Evolutionary conservation across 2,113 vertebrate genomes (phyloP).

Genomic region (Pseudorhombus dupliciocellatus): DNA sequence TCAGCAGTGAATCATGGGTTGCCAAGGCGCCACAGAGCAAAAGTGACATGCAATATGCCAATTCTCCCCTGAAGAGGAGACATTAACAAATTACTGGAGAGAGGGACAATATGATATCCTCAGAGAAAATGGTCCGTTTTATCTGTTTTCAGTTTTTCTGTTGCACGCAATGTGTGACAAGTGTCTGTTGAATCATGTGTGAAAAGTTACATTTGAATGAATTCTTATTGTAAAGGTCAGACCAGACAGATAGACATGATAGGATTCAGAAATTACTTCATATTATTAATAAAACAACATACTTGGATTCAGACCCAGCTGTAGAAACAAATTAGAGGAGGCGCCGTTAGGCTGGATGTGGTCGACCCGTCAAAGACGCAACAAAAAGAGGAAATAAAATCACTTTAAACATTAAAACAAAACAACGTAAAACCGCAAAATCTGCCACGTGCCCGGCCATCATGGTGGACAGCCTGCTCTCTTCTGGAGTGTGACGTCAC

Average conservation of each 20-base stretch:
- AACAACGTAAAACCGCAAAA: too few species aligned
- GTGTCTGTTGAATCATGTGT: slow-evolving; percentile 3
- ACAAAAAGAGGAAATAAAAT: too few species aligned
- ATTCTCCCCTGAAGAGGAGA: slow-evolving; percentile 54
- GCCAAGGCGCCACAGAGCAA: slow-evolving; percentile 41
- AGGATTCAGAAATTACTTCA: too few species aligned
- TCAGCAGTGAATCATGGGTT: slow-evolving; percentile 76
- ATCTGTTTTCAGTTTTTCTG: slow-evolving; percentile 32
- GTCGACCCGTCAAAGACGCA: too few species aligned
- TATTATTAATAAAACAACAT: too few species aligned
- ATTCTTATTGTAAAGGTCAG: background rate
- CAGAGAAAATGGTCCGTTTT: slow-evolving; percentile 14
- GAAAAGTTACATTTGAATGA: slow-evolving; percentile 19
- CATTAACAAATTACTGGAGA: slow-evolving; percentile 57
- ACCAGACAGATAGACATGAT: background rate
- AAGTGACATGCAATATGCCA: slow-evolving; percentile 66
- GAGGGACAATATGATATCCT: slow-evolving; percentile 37
- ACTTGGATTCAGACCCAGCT: too few species aligned
- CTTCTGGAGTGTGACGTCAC: too few species aligned
- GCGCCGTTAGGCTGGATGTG: too few species aligned
- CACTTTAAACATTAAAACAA: too few species aligned
- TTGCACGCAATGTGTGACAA: slow-evolving; percentile 24
- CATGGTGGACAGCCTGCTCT: too few species aligned
- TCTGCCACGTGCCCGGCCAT: too few species aligned
- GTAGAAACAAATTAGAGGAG: too few species aligned